Percentiles rank a stretch among this genome's conserved stretches.
phyloP scores from a whole-genome alignment of 1,140 invertebrate genomes.

The Scaptomyza pallida region DNA sequence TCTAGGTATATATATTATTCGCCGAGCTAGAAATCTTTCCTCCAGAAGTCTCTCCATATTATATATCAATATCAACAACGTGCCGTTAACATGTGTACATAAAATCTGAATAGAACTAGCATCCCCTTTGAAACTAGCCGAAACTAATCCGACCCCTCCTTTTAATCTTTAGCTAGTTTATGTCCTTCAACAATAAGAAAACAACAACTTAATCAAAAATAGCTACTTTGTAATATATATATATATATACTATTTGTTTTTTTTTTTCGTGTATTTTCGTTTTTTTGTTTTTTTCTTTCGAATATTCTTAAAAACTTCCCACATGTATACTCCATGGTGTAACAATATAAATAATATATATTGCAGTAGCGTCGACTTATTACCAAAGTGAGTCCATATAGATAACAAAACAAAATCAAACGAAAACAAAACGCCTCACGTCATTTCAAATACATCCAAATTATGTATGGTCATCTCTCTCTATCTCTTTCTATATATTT shows the following conservation, averaged over 20 bases:
- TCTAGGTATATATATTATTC: no score
- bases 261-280: not conserved
- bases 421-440: not conserved
- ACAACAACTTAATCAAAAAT: not conserved
- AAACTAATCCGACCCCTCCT: no score
- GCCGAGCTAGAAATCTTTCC: no score
- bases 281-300: not conserved
- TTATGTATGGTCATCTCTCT: not conserved
- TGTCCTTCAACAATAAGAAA: not conserved
- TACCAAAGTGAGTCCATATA: constrained; percentile 2
- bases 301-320: not conserved
- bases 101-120: no score
- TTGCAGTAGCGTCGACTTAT: not conserved
- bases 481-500: no score
- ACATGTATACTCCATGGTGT: not conserved
- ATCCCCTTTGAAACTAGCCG: no score
- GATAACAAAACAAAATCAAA: no score
- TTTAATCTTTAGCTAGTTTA: not conserved
- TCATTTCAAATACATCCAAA: not conserved
- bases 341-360: no score
- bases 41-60: no score
- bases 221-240: not conserved
- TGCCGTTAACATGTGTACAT: no score
- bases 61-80: no score
- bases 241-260: no score